These are phyloP conservation scores for Alloscopus bannaensis DNA, from an alignment of 2,888 invertebrate species.

Conservation along the genomic window DNA sequence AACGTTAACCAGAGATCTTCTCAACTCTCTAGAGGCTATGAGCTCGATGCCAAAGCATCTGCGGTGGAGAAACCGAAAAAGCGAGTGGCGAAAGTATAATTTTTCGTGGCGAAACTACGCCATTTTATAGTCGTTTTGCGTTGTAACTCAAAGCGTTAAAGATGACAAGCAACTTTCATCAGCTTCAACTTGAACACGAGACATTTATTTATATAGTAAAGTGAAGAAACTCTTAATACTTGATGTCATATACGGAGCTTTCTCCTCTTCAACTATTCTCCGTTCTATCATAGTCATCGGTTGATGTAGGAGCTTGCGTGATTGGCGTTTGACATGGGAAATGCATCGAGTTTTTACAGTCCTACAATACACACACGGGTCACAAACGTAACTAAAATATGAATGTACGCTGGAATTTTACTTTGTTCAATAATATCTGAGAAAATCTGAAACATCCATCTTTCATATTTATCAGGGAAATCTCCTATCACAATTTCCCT, in stretches of 20 bases:
- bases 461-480: slow-evolving; percentile 1
- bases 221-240: background rate
- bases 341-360: slow-evolving; percentile 34
- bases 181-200: background rate
- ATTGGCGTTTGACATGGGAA: slow-evolving; percentile 56
- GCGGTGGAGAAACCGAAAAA: background rate
- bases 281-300: too few species aligned
- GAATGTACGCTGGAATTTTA: background rate
- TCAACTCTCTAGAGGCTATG: background rate
- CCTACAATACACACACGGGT: background rate
- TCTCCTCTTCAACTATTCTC: slow-evolving; percentile 44
- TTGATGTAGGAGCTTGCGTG: too few species aligned
- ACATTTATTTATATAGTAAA: background rate
- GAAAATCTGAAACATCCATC: slow-evolving; percentile 29
- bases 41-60: background rate
- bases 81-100: too few species aligned
- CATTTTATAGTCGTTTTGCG: too few species aligned
- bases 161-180: background rate
- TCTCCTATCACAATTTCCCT: too few species aligned
- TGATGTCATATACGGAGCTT: too few species aligned
- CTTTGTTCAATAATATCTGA: slow-evolving; percentile 23
- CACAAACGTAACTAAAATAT: background rate
- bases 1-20: slow-evolving; percentile 12
- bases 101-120: too few species aligned
- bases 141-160: too few species aligned